A percentile compares a stretch with the other conserved stretches of the same genome.
Evolutionary conservation across 2,888 invertebrate species (phyloP).

Genomic region (Himalopsyche kuldschensis): DNA sequence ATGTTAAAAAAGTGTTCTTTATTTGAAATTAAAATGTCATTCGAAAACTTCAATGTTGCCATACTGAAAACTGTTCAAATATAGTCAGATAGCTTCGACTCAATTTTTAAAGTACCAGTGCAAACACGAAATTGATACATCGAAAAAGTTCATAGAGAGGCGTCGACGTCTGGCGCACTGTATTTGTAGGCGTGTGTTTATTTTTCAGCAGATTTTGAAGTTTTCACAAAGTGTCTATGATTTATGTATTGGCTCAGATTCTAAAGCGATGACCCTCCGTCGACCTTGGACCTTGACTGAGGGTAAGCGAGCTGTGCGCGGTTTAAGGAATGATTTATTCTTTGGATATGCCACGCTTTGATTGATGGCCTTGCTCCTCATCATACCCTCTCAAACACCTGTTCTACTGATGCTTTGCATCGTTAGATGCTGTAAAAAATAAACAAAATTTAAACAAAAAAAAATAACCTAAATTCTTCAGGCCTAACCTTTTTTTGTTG

Average conservation of each 20-base stretch:
- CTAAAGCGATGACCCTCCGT: background rate
- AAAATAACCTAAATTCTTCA: no score
- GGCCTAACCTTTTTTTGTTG: no score
- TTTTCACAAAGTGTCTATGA: background rate
- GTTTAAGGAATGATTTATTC: constrained; percentile 12
- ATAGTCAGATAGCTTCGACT: background rate
- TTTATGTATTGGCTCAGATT: background rate
- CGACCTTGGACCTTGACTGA: background rate
- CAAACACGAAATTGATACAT: background rate
- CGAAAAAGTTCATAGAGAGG: background rate
- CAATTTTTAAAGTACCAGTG: background rate
- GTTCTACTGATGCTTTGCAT: background rate
- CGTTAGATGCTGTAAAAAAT: background rate
- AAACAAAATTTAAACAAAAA: background rate
- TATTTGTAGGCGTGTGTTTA: background rate
- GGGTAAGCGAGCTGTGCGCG: background rate
- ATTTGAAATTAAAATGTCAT: no score
- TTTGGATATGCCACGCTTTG: constrained; percentile 19
- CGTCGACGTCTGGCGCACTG: background rate
- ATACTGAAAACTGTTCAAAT: background rate
- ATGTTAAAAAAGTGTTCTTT: no score
- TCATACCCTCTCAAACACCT: background rate
- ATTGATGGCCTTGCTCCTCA: constrained; percentile 18
- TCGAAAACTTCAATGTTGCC: background rate
- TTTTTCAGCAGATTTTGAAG: background rate